Evolutionary conservation across 2,113 vertebrate genomes (phyloP).

Genomic region (Muscicapa adusta): DNA sequence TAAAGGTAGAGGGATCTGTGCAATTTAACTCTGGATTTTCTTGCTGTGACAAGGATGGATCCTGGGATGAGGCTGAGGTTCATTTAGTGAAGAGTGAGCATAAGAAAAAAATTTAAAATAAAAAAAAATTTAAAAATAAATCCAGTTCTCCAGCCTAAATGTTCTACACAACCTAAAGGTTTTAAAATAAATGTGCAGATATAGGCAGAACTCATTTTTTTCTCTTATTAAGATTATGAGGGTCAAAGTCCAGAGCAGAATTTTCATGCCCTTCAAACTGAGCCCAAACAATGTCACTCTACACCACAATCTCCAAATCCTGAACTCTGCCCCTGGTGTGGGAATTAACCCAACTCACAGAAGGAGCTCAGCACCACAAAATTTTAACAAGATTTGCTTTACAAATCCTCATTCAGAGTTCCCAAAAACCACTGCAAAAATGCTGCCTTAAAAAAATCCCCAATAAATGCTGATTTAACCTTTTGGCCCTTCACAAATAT

Average conservation of each 20-base stretch:
- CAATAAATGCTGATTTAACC: not conserved
- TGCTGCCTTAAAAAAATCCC: not conserved
- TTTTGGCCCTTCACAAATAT: not conserved
- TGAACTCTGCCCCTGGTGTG: not conserved
- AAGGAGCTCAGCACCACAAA: not conserved
- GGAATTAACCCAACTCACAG: not conserved
- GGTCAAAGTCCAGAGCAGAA: not conserved
- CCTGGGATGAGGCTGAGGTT: not conserved
- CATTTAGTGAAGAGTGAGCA: not conserved
- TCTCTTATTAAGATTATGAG: not conserved
- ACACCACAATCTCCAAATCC: not conserved
- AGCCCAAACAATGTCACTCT: not conserved
- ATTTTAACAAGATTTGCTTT: not conserved
- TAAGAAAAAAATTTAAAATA: not conserved
- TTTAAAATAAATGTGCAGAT: not conserved
- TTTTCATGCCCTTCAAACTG: not conserved
- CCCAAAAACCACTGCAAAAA: not conserved
- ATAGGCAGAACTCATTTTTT: fast-evolving
- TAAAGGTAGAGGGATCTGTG: not conserved
- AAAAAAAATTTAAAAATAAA: not conserved
- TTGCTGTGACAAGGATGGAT: not conserved
- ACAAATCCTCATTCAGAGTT: not conserved
- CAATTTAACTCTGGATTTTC: not conserved
- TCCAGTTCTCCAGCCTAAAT: not conserved
- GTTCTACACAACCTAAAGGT: not conserved